Conservation (phyloP, 2,113 vertebrate species). For the Callipepla californica region DNA sequence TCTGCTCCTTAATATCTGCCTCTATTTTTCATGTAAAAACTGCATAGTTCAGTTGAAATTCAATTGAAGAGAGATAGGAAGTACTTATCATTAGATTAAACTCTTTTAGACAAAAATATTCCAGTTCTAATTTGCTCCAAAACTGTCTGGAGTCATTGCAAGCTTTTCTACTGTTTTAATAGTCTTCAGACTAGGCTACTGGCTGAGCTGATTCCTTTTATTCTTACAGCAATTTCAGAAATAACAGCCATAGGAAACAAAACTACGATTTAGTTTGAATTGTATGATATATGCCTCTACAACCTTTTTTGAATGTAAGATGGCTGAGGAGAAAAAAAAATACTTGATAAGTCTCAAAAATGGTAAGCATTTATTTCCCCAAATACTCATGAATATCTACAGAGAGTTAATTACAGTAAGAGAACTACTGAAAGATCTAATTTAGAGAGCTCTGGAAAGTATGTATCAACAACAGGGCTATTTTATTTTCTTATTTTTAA, state of each 20-base stretch:
- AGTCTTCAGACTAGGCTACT: not conserved
- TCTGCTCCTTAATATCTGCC: not conserved
- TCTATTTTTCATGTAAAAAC: not conserved
- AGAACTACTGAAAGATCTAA: not conserved
- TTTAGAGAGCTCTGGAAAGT: not conserved
- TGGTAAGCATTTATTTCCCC: not conserved
- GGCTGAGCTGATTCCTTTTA: not conserved
- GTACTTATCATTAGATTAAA: not conserved
- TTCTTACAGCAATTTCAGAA: not conserved
- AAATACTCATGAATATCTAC: not conserved
- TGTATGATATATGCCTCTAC: not conserved
- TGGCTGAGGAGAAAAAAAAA: not conserved
- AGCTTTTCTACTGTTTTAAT: not conserved
- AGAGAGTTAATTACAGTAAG: not conserved
- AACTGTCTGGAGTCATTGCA: not conserved
- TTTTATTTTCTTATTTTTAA: not conserved
- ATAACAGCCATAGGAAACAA: not conserved
- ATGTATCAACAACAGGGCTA: rapidly evolving
- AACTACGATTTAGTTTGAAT: not conserved
- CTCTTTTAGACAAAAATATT: not conserved
- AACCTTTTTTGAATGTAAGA: not conserved
- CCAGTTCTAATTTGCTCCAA: not conserved
- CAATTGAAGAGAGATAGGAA: not conserved
- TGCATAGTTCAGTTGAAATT: not conserved
- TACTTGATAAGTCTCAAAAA: not conserved